Evolutionary conservation across 1,140 invertebrate species (phyloP).

Genomic region (Drosophila rhopaloa): DNA sequence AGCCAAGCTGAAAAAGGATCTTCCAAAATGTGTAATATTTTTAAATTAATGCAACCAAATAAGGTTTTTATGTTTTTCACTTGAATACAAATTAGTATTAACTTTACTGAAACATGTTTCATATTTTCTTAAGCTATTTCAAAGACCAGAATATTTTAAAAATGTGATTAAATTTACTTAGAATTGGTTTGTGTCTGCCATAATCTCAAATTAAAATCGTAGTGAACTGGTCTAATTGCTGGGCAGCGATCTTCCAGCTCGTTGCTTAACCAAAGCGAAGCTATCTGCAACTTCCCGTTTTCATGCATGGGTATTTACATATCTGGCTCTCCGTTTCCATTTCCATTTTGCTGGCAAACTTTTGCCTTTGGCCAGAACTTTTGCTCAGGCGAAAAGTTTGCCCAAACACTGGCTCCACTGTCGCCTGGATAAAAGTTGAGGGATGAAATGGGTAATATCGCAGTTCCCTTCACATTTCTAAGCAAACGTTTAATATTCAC

Average conservation of each 20-base stretch:
- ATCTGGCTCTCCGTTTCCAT: slow-evolving; percentile 24
- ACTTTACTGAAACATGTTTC: too few relatives aligned
- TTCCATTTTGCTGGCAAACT: slow-evolving; percentile 12
- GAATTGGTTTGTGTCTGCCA: too few relatives aligned
- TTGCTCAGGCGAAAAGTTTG: slow-evolving; percentile 28
- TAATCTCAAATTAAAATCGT: slow-evolving; percentile 4
- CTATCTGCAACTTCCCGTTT: slow-evolving; percentile 23
- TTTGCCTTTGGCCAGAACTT: slow-evolving; percentile 26
- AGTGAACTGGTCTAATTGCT: slow-evolving; percentile 29
- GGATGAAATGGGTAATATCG: slow-evolving; percentile 21
- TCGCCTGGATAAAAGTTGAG: slow-evolving; percentile 21
- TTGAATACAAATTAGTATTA: too few relatives aligned
- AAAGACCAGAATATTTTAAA: too few relatives aligned
- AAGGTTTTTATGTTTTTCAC: too few relatives aligned
- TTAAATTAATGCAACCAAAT: too few relatives aligned
- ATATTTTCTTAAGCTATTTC: too few relatives aligned
- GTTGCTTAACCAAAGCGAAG: slow-evolving; percentile 37
- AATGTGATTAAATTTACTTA: too few relatives aligned
- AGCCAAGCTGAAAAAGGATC: too few relatives aligned
- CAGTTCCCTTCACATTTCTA: slow-evolving; percentile 29
- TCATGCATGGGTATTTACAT: slow-evolving; percentile 29
- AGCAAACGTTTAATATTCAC: slow-evolving; percentile 82
- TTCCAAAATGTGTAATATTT: too few relatives aligned
- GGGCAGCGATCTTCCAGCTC: slow-evolving; percentile 37
- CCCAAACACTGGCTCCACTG: slow-evolving; percentile 19